These are phyloP conservation scores for Pyrgilauda ruficollis DNA, from an alignment of 2,113 vertebrate genomes.

Conservation along the genomic window DNA sequence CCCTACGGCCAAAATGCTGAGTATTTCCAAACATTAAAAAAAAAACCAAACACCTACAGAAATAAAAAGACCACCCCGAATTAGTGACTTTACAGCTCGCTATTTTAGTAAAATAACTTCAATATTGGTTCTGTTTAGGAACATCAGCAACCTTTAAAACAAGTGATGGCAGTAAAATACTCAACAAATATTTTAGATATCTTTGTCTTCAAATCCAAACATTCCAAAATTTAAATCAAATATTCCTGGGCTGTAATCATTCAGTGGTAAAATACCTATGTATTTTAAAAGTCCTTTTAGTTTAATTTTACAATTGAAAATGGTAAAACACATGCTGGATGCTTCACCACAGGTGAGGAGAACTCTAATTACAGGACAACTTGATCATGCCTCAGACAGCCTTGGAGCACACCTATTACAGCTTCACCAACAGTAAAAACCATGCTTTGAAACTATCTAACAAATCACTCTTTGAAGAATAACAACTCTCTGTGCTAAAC, in stretches of 20 bases:
- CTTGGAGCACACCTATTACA: background rate
- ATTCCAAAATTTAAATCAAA: conserved; percentile 31
- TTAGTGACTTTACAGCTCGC: background rate
- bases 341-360: background rate
- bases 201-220: conserved; percentile 14
- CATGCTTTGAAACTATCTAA: background rate
- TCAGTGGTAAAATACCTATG: background rate
- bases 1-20: background rate
- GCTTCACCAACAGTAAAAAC: background rate
- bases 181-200: background rate
- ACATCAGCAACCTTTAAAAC: background rate
- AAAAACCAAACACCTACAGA: background rate
- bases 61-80: background rate
- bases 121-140: background rate
- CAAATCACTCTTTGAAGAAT: background rate
- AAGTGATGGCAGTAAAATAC: background rate
- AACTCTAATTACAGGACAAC: background rate
- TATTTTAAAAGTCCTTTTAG: conserved; percentile 15
- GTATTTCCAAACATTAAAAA: background rate
- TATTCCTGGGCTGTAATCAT: background rate
- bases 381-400: background rate
- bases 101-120: background rate
- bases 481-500: background rate
- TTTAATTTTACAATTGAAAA: conserved; percentile 12
- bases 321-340: background rate